phyloP scores from a whole-genome alignment of 2,797 vertebrate genomes.

The Microtus obscurus region DNA sequence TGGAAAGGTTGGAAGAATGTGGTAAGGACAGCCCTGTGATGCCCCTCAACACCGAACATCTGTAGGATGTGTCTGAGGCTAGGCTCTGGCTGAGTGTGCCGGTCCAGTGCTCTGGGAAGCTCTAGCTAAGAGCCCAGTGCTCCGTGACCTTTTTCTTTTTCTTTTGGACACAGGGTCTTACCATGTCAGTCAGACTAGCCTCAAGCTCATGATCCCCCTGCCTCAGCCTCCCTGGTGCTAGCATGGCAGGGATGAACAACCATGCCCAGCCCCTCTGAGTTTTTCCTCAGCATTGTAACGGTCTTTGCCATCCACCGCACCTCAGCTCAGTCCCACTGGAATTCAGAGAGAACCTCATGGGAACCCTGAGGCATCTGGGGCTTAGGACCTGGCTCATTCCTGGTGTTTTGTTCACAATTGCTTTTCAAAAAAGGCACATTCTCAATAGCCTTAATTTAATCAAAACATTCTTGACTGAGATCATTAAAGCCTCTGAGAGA shows the following conservation, averaged over 20 bases:
- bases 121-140: neutral
- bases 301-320: conserved; percentile 21
- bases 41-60: neutral
- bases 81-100: neutral
- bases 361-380: conserved; percentile 30
- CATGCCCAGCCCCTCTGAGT: neutral
- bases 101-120: fast-evolving
- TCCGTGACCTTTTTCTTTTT: neutral
- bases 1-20: neutral
- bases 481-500: conserved; percentile 86
- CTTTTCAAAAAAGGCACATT: conserved; percentile 82
- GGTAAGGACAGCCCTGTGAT: neutral
- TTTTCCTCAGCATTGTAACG: fast-evolving
- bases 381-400: conserved; percentile 62
- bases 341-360: neutral
- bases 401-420: conserved; percentile 77
- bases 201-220: neutral
- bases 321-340: neutral
- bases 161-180: neutral
- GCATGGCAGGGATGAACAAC: neutral
- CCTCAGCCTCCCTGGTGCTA: neutral
- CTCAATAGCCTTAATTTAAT: conserved; percentile 86
- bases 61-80: neutral
- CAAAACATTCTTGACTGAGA: conserved; percentile 87
- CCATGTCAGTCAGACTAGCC: neutral